Evolutionary conservation across 2,888 invertebrate species (phyloP).

Genomic region (Leptinotarsa rubiginosa): DNA sequence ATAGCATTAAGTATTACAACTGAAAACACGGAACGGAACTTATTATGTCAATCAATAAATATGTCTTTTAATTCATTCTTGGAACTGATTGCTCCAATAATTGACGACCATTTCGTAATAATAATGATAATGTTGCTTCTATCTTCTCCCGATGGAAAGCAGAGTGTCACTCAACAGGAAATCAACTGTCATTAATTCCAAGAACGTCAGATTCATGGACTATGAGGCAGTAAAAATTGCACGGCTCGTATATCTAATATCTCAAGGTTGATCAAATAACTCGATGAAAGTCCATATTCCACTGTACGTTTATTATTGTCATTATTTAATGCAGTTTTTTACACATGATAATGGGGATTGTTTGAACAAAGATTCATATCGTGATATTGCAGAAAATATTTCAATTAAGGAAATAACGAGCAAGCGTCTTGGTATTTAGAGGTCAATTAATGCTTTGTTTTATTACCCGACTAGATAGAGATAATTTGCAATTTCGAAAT

Average conservation of each 20-base stretch:
- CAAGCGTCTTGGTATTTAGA: no score
- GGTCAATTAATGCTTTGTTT: no score
- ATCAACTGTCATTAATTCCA: neutral
- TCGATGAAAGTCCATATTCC: neutral
- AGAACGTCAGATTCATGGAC: neutral
- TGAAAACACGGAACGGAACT: no score
- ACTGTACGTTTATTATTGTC: neutral
- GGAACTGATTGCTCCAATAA: no score
- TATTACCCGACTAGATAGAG: no score
- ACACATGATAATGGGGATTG: neutral
- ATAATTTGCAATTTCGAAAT: no score
- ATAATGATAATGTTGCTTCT: neutral
- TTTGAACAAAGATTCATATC: neutral
- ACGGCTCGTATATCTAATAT: neutral
- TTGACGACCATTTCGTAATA: no score
- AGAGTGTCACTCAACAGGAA: neutral
- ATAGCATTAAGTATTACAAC: no score
- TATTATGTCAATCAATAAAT: no score
- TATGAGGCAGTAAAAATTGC: neutral
- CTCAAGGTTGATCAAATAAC: constrained; percentile 1
- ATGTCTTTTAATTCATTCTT: no score
- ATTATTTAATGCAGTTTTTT: neutral
- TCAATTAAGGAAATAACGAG: neutral
- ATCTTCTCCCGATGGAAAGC: neutral
- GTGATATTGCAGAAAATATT: neutral